Evolutionary conservation across 2,113 vertebrate genomes (phyloP), one percentile per base, ranked within the genome.

Genomic region (Calonectris borealis): DNA sequence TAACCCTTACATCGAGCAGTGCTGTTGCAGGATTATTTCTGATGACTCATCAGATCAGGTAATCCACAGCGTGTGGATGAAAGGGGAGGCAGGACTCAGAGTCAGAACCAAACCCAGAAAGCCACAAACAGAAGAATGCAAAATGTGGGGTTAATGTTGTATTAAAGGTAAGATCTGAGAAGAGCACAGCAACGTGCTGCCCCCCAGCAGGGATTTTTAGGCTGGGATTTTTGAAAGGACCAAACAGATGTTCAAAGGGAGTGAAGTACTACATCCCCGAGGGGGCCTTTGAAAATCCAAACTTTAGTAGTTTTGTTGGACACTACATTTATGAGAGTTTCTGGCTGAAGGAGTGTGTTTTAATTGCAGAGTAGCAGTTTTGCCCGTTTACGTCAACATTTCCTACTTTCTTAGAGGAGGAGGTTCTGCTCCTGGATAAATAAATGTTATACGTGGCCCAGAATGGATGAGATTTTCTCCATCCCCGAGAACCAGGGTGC

Each of bases 191-290:
- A 66, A n/a, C 5, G 3, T 27, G 58, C 54, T 95, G 91, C 91
- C 91, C 84, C 82, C 62, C 78, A 91, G 86, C 84, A 93, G 91
- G 81, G 93, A 96, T 89, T 94, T 95, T 80, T 96, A 84, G 78
- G 55, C 55, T 78, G 85, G 76, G 68, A 62, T 88, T 94, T 95
- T 81, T 78, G 57, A 81, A 85, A 90, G 83, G 77, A 64, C 69
- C 11, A 2, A 91, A 69, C 36, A 55, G 58, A 77, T 95, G 90
- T 94, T 96, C 93, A 96, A 97, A 96, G 93, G 42, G 19, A 92
- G 62, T 9, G 38, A n/a, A 81, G 77, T 16, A 20, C 88, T 65
- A 42, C 65, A 66, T 73, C 90, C 93, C 90, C 0, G 6, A 94
- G 90, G 92, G 90, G 13, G 10, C 20, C 78, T 91, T 83, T 73